Evolutionary conservation across 2,888 invertebrate species (phyloP).

Genomic region (Meandrusa payeni): DNA sequence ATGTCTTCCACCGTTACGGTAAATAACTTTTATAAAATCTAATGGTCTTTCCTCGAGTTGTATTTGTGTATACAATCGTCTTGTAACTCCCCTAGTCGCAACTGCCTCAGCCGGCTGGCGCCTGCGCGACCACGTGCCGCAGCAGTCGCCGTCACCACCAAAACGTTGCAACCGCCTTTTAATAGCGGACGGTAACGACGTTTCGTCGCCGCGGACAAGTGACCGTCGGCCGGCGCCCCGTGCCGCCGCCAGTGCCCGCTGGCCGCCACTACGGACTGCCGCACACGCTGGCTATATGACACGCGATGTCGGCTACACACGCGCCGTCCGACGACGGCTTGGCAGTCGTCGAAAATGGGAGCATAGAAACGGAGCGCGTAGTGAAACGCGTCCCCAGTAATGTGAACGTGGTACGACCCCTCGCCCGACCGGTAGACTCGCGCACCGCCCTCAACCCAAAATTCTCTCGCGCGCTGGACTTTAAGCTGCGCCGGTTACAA

Average conservation of each 20-base stretch:
- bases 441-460: slow-evolving; percentile 68
- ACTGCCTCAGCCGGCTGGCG: slow-evolving; percentile 36
- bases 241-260: slow-evolving; percentile 29
- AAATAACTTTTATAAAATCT: no score
- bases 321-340: slow-evolving; percentile 48
- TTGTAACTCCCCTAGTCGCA: slow-evolving; percentile 3
- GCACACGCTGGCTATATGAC: slow-evolving; percentile 29
- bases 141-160: slow-evolving; percentile 27
- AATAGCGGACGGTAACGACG: slow-evolving; percentile 28
- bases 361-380: slow-evolving; percentile 26
- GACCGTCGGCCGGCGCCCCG: slow-evolving; percentile 35
- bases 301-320: slow-evolving; percentile 55
- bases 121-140: slow-evolving; percentile 51
- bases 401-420: slow-evolving; percentile 60
- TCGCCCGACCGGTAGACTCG: slow-evolving; percentile 28
- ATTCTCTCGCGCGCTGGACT: slow-evolving; percentile 86
- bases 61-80: no score
- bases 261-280: slow-evolving; percentile 23
- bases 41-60: no score
- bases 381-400: slow-evolving; percentile 32
- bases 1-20: no score
- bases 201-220: slow-evolving; percentile 28
- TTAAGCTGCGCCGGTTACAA: slow-evolving; percentile 85
- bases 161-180: slow-evolving; percentile 28
- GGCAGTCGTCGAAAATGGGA: slow-evolving; percentile 47